phyloP scores from a whole-genome alignment of 2,888 invertebrate species.

The Drosophila diplacantha region DNA sequence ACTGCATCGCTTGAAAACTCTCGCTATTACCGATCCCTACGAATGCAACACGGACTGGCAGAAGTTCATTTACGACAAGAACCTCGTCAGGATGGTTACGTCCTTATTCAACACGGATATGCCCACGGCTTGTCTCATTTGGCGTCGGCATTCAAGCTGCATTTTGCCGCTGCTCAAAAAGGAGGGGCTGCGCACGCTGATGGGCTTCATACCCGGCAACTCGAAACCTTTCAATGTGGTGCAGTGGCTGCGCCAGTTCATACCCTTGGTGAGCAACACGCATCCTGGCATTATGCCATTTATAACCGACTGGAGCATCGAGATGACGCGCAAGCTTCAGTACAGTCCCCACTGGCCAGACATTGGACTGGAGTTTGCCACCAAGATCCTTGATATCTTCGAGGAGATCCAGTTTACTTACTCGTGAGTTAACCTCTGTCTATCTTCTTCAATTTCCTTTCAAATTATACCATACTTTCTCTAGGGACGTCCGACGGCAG shows the following conservation, averaged over 20 bases:
- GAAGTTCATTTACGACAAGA: constrained; percentile 76
- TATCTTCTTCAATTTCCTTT: background rate
- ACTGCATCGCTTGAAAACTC: constrained; percentile 75
- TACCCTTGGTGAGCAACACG: constrained; percentile 73
- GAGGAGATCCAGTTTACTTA: constrained; percentile 75
- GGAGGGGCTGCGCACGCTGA: constrained; percentile 67
- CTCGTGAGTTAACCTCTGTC: constrained; percentile 59
- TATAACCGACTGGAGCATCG: constrained; percentile 76
- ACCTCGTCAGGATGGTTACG: constrained; percentile 72
- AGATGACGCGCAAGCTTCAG: constrained; percentile 75
- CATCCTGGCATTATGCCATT: constrained; percentile 75
- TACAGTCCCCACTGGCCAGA: constrained; percentile 76
- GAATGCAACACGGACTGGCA: constrained; percentile 77
- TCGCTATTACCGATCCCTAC: constrained; percentile 76
- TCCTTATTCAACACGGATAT: constrained; percentile 74
- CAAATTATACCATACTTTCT: background rate
- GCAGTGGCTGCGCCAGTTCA: constrained; percentile 76
- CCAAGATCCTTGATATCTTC: constrained; percentile 75
- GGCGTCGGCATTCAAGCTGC: constrained; percentile 75
- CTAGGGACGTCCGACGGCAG: constrained; percentile 75
- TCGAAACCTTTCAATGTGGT: constrained; percentile 75
- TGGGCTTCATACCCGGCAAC: constrained; percentile 73
- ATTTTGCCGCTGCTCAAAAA: constrained; percentile 71
- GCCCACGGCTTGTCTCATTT: constrained; percentile 75
- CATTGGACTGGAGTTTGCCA: constrained; percentile 77